Evolutionary conservation across 2,113 vertebrate species (phyloP).

Genomic region (Pica pica): DNA sequence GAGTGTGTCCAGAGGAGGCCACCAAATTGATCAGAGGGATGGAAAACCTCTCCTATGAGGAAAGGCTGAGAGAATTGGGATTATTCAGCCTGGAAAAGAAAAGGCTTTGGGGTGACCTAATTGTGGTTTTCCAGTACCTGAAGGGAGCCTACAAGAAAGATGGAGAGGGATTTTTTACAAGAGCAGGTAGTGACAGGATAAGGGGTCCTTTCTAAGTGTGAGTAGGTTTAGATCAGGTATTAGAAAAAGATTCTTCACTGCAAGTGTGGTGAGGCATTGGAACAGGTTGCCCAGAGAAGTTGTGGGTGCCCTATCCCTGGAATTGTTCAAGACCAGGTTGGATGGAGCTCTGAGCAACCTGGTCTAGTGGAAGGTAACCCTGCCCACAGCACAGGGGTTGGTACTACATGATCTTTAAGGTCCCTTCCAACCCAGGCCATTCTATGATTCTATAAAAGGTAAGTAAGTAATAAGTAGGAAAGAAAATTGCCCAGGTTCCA

Average conservation of each 20-base stretch:
- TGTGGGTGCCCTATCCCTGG: not conserved
- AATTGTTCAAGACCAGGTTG: not conserved
- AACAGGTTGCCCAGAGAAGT: not conserved
- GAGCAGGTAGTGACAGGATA: not conserved
- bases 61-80: not conserved
- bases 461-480: not conserved
- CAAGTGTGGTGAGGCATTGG: not conserved
- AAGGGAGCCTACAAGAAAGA: not conserved
- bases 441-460: not conserved
- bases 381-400: rapidly evolving
- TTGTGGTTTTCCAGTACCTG: not conserved
- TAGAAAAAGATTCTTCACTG: not conserved
- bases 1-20: not conserved
- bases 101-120: not conserved
- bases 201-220: not conserved
- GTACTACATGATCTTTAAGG: not conserved
- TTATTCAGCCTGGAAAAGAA: not conserved
- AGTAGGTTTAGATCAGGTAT: not conserved
- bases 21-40: not conserved
- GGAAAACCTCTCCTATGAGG: not conserved
- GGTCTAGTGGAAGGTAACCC: not conserved
- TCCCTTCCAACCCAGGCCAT: not conserved
- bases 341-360: not conserved
- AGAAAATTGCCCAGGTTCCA: not conserved
- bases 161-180: not conserved